Conservation (phyloP, 2,113 vertebrate genomes). For the Conger conger region DNA sequence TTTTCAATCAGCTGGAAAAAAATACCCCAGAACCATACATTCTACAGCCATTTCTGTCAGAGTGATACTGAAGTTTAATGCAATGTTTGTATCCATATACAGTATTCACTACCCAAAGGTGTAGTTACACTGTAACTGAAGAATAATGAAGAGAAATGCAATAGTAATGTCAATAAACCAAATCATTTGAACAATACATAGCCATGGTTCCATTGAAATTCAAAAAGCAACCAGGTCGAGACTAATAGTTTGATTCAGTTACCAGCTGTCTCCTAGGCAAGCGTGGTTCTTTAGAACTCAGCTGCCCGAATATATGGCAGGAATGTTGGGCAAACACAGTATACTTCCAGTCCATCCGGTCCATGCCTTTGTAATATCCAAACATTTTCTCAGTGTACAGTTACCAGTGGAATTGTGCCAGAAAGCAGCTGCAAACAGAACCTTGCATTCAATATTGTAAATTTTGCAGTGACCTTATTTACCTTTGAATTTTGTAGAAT, state of each 20-base stretch:
- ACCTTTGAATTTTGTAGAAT: not conserved
- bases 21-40: too few species aligned
- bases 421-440: not conserved
- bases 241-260: not conserved
- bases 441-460: not conserved
- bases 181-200: not conserved
- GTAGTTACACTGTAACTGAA: too few species aligned
- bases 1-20: too few species aligned
- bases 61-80: too few species aligned
- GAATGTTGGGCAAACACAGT: not conserved
- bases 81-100: too few species aligned
- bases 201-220: not conserved
- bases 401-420: not conserved
- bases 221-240: not conserved
- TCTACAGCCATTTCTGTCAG: too few species aligned
- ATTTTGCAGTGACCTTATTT: conserved; percentile 9
- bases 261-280: not conserved
- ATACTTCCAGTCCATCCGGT: not conserved
- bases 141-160: too few species aligned
- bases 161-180: too few species aligned
- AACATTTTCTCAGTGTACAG: not conserved
- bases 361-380: not conserved
- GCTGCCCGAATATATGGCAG: not conserved
- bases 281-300: not conserved
- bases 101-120: too few species aligned